These are phyloP conservation scores for Oreochromis niloticus DNA, from an alignment of 2,113 vertebrate genomes.

Conservation along the genomic window DNA sequence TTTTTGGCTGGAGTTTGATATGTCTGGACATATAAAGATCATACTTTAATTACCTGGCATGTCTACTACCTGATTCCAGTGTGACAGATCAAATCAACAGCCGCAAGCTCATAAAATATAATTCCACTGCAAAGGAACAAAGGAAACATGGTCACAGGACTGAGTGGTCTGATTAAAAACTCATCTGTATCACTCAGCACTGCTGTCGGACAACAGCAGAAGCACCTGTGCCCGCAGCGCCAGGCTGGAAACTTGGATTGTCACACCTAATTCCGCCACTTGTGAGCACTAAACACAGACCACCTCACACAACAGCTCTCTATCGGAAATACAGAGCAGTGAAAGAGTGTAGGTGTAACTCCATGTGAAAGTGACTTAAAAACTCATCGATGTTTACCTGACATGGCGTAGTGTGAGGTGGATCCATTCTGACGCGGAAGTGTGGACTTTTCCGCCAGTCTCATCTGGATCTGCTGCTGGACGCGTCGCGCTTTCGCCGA, in stretches of 20 bases:
- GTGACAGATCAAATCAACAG: not conserved
- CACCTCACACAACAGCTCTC: not conserved
- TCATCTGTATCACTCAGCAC: not conserved
- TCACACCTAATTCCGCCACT: not conserved
- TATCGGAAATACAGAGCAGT: not conserved
- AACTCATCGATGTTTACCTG: conserved; percentile 56
- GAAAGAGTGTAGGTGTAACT: not conserved
- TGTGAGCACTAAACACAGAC: not conserved
- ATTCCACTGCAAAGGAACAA: too few species aligned
- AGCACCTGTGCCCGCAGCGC: not conserved
- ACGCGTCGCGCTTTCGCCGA: conserved; percentile 46
- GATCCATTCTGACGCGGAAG: conserved; percentile 64
- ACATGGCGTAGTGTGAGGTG: conserved; percentile 40
- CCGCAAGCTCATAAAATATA: not conserved
- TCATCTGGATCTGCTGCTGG: conserved; percentile 71
- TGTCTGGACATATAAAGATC: not conserved
- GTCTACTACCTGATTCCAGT: not conserved
- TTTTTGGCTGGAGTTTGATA: not conserved
- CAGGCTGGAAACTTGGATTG: not conserved
- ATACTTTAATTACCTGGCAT: not conserved
- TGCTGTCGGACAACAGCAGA: not conserved
- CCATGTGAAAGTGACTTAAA: not conserved
- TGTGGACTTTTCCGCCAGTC: conserved; percentile 66
- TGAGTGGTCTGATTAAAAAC: not conserved
- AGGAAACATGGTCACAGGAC: not conserved